Evolutionary conservation across 92 coral and sea anemone genomes (phyloP), one percentile per base, ranked within the genome.

Genomic region (Metridium senile): DNA sequence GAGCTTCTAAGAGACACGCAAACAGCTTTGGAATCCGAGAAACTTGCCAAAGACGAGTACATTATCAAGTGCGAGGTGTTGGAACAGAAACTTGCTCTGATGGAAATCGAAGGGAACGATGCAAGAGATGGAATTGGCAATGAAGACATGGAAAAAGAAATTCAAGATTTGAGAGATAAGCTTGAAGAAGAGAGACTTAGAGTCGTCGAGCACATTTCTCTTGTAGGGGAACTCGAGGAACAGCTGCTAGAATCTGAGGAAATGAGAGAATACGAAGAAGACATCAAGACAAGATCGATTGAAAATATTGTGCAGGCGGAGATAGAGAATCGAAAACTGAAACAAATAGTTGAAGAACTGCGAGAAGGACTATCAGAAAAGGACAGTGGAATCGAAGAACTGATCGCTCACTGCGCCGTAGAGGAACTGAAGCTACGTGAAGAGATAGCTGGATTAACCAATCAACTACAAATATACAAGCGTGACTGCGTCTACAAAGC

Each of bases 381-480:
- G 51, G 97, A 92, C 49, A 82, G 65, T 63, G 97, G 89, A 1
- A 92, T 92, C 45, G 91, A 92, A 61, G 97, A 92, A 47, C 76
- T 89, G 22, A 87, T 92, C n/a, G 86, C 84, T 31, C 83, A 85
- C 39, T 92, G 85, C 43, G 97, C 97, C n/a, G 73, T 89, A 28
- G 97, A 92, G 69, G 97, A 92, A 70, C 89, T 89, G 34, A 86
- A 74, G 51, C 89, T 88, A 34, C 81, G 84, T 32, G 84, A 82
- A 25, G 97, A 91, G n/a, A 71, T 88, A 0, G 54, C 78, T n/a
- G 70, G 69, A 34, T 76, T 91, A 33, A 85, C 70, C 65, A 83
- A 84, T 65, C 90, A 88, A 56, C 76, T 91, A 0, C 90, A 80
- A 28, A 33, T 91, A 26, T 76, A 79, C 28, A 91, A 85, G 76